Conservation (phyloP, 2,113 vertebrate genomes). For the Tor tambroides region DNA sequence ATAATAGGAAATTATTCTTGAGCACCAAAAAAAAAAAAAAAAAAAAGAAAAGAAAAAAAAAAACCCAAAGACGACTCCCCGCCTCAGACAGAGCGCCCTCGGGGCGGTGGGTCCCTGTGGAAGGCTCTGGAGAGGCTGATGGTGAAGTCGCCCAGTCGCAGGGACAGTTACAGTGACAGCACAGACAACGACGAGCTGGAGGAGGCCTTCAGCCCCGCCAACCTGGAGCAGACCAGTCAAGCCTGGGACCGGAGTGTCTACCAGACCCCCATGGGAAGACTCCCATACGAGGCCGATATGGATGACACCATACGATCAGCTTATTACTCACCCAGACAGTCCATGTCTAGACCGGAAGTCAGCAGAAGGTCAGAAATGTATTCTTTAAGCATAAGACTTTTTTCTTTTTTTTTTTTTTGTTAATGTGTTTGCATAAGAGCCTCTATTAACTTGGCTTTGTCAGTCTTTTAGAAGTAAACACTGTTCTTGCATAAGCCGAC, state of each 20-base stretch:
- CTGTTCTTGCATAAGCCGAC: neutral
- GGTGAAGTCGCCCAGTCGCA: constrained; percentile 78
- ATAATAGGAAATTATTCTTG: neutral
- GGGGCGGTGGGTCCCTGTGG: constrained; percentile 62
- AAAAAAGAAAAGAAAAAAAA: no score
- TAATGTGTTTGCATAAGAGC: neutral
- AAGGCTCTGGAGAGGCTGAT: constrained; percentile 75
- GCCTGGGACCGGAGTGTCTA: constrained; percentile 75
- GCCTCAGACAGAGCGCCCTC: constrained; percentile 64
- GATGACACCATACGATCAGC: constrained; percentile 73
- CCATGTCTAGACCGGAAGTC: constrained; percentile 66
- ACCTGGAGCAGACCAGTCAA: constrained; percentile 65
- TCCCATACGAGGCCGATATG: constrained; percentile 66
- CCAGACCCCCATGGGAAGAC: constrained; percentile 68
- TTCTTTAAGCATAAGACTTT: neutral
- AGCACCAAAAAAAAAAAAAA: no score
- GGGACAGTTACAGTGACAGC: constrained; percentile 92
- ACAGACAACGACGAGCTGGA: constrained; percentile 85
- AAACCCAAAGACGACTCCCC: constrained; percentile 71
- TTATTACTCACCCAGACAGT: constrained; percentile 78
- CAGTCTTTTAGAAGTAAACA: neutral
- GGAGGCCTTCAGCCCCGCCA: constrained; percentile 65
- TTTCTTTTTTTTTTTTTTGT: no score
- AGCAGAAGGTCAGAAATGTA: constrained; percentile 33
- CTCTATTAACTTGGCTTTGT: neutral